These are phyloP conservation scores for Leucoraja ocellata DNA, from an alignment of 2,797 vertebrate species.

Conservation along the genomic window DNA sequence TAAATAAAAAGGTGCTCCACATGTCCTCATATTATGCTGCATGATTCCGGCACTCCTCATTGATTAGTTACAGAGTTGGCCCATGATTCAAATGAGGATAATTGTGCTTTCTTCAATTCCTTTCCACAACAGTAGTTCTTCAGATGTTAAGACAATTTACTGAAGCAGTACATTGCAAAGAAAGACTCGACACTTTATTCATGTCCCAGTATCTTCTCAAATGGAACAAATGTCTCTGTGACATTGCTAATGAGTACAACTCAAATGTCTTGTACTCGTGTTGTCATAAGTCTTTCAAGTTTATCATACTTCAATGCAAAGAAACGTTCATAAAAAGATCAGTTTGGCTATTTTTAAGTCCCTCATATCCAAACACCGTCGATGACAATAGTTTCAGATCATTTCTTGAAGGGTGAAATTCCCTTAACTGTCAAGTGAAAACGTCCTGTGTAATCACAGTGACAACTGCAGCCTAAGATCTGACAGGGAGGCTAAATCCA, in stretches of 20 bases:
- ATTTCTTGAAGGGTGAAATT: slow-evolving; percentile 8
- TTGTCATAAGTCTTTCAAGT: slow-evolving; percentile 23
- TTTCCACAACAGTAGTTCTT: not conserved
- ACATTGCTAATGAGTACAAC: slow-evolving; percentile 8
- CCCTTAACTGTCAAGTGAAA: slow-evolving; percentile 28
- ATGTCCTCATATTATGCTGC: not conserved
- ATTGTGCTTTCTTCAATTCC: not conserved
- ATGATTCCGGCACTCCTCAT: not conserved
- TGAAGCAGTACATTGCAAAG: not conserved
- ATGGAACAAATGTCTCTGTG: not conserved
- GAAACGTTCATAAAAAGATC: slow-evolving; percentile 13
- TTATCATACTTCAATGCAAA: not conserved
- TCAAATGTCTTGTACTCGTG: not conserved
- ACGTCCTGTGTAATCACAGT: slow-evolving; percentile 21
- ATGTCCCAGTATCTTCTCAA: not conserved
- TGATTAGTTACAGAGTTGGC: not conserved
- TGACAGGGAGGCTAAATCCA: slow-evolving; percentile 33
- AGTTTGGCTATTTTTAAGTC: not conserved
- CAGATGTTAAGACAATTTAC: no score
- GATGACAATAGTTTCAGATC: slow-evolving; percentile 24
- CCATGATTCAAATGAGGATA: not conserved
- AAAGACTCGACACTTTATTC: not conserved
- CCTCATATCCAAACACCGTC: not conserved
- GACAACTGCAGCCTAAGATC: slow-evolving; percentile 11
- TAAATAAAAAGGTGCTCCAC: not conserved